Base-by-base conservation (phyloP, 2,888 invertebrate species). In the Sussaba pulchella region DNA sequence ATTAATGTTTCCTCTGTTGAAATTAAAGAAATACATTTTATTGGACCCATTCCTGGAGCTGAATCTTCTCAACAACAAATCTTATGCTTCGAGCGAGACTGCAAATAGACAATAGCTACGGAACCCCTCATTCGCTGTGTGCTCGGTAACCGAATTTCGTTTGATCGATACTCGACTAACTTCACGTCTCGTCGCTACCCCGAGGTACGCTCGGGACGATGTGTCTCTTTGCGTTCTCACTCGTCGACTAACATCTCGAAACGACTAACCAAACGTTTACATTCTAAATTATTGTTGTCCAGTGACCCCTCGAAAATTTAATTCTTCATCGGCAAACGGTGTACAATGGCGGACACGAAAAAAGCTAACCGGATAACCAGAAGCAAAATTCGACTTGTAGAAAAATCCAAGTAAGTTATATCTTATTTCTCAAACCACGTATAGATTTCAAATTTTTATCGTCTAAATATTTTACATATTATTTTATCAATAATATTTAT, bases 91-190 rank as follows among this genome's bases (percentile, higher is more conserved):
- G 31, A 26, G 52, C 31, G 31, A 57, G 36, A 9, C 17, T 5
- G 9, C 31, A 57, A 57, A 36, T 57, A 3, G 10, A 57, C 57
- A 50, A 41, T 64, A 43, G 72, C 52, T 63, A 72, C 72, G 24
- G n/a, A 9, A 50, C 0, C 39, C 21, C 52, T 9, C n/a, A 12
- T 14, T 12, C 19, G 4, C 36, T 6, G 6, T 50, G 39, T 39
- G 45, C 41, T 54, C n/a, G 63, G n/a, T 26, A 31, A 39, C 19
- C 10, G 45, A 43, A 72, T 72, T 57, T 57, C 50, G 82, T 83
- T 83, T 83, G 82, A 77, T 83, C 83, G 81, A 83, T 83, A 83
- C 67, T 74, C 10, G 41, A 24, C 79, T 77, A 36, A 79, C 73
- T 79, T 76, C 82, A 26, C 52, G 52, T 71, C 50, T 80, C 75